phyloP scores from a whole-genome alignment of 1,140 invertebrate species.

The Drosophila guanche region DNA sequence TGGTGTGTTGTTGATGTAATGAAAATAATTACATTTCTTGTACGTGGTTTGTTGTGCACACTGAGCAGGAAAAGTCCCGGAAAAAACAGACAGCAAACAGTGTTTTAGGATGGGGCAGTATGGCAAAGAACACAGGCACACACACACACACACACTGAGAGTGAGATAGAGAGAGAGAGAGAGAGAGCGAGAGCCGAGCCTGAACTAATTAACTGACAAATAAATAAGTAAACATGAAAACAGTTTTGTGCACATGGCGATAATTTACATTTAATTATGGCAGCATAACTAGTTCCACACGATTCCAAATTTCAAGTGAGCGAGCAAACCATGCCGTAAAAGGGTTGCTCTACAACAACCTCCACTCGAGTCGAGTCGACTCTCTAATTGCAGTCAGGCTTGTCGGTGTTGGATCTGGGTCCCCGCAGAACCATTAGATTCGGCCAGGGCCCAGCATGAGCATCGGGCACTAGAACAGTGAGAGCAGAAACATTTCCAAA shows the following conservation, averaged over 20 bases:
- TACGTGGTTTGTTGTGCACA: conserved; percentile 49
- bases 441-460: conserved; percentile 15
- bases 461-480: conserved; percentile 23
- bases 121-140: no score
- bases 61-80: conserved; percentile 33
- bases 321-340: conserved; percentile 49
- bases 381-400: conserved; percentile 51
- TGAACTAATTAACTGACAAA: conserved; percentile 63
- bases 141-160: no score
- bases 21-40: conserved; percentile 76
- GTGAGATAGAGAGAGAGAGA: neutral
- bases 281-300: conserved; percentile 41
- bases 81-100: conserved; percentile 1
- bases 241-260: conserved; percentile 56
- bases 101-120: conserved; percentile 14
- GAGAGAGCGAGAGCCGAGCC: neutral
- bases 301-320: conserved; percentile 28
- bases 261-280: conserved; percentile 75
- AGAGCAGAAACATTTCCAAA: conserved; percentile 32
- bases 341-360: conserved; percentile 28
- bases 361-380: conserved; percentile 2
- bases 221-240: conserved; percentile 63
- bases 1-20: conserved; percentile 48
- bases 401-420: conserved; percentile 5
- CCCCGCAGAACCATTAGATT: conserved; percentile 39